These are phyloP conservation scores for Lates japonicus DNA, from an alignment of 2,797 vertebrate genomes.

Conservation along the genomic window DNA sequence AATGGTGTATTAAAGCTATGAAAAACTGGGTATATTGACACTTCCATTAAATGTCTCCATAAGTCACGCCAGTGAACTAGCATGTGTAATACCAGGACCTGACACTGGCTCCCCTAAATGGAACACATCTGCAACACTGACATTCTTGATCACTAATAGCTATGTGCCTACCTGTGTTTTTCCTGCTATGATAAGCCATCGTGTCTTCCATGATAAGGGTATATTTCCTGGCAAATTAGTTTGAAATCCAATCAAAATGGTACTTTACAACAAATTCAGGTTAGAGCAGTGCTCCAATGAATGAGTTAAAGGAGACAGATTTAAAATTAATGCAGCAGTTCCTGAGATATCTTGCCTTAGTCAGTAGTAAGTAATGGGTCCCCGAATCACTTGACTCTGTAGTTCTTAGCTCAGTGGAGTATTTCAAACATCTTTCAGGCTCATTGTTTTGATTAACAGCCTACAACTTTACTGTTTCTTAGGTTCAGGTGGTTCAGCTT, in stretches of 20 bases:
- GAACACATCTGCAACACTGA: background rate
- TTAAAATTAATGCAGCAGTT: background rate
- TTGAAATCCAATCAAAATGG: background rate
- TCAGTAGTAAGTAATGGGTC: background rate
- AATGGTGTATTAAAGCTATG: background rate
- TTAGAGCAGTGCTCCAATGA: background rate
- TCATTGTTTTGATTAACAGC: background rate
- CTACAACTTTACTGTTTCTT: background rate
- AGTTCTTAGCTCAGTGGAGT: background rate
- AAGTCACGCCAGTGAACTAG: background rate
- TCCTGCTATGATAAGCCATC: background rate
- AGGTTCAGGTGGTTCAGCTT: background rate
- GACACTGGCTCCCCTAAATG: background rate
- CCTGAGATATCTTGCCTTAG: background rate
- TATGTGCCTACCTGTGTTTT: background rate
- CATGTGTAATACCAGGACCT: background rate
- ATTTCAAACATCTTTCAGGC: background rate
- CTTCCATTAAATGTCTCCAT: background rate
- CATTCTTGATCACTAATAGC: background rate
- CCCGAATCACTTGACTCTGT: background rate
- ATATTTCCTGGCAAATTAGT: background rate
- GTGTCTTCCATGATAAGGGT: background rate
- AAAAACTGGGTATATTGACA: conserved; percentile 11
- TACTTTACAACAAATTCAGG: background rate
- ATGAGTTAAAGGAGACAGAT: background rate